Base-by-base conservation (phyloP, 2,797 vertebrate species). In the Tinamus major region DNA sequence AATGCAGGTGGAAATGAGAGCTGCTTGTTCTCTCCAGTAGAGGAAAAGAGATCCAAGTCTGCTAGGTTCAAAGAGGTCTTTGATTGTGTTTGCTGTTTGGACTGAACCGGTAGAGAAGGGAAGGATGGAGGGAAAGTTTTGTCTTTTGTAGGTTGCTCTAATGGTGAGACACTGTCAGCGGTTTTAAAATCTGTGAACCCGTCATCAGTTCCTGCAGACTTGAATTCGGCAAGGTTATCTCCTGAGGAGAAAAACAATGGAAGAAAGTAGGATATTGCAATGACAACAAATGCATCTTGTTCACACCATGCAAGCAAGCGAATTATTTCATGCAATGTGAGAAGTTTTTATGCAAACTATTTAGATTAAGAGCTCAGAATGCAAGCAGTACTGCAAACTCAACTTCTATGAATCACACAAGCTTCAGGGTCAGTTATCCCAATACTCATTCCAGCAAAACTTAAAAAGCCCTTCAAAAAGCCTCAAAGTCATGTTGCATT, bases 171-270 rank as follows among this genome's bases (percentile, higher is more conserved):
- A 96, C 98, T 99, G 98, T 99, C 99, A 41, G 99, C 99, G 21
- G 99, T 99, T 98, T 99, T 99, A 97, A 99, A 99, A 98, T 99
- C 99, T 92, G 99, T 99, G 98, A 99, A 99, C 95, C 99, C 98
- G 63, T 99, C 99, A 42, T 99, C 99, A 13, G 98, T 86, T 89
- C 98, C 98, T 92, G 98, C 91, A 87, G 98, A 98, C 97, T 99
- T 99, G 98, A 99, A 99, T 97, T 99, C 99, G 91, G 98, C 98
- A 97, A 99, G 99, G 97, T 98, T 98, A 95, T 99, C 99, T 87
- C 99, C 99, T 99, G 98, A 44, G 82, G 95, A 96, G 3, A 72
- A 56, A 69, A 85, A 18, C 39, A 59, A 69, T 2, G 33, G 11
- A 29, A 49, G 61, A 2, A 18, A 75, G 7, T 46, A 67, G 58